Evolutionary conservation across 2,888 invertebrate genomes (phyloP), one percentile per base, ranked within the genome.

Genomic region (Pedicia rivosa): DNA sequence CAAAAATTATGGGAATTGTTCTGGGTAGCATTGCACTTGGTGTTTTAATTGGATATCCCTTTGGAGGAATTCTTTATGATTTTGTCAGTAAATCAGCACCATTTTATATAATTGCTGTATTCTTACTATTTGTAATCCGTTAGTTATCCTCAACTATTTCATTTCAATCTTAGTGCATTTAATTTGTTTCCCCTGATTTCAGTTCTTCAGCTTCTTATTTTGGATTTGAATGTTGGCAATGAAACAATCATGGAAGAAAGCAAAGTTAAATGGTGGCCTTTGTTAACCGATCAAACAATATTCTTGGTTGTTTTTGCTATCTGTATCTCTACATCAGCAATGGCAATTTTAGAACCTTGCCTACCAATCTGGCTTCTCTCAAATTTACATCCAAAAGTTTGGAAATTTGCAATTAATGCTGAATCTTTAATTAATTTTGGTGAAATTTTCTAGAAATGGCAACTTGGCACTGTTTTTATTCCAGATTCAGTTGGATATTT

Each of bases 401-500:
- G 25, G 25, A 3, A 24, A 5, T 24, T 5, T 20, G 9, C 20
- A 4, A 10, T 15, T 22, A 16, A 35, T 19, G 10, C 3, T 5
- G n/a, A 27, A 13, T 17, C 5, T 8, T 35, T 27, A 12, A 17
- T 10, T n/a, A 3, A 13, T 25, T 15, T 19, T 24, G 4, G 3
- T 5, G 8, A 24, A 24, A n/a, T n/a, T n/a, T 47, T 44, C 14
- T 54, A 72, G 63, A 70, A 68, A 49, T 80, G 80, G 80, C 76
- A 80, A 52, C 56, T 78, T 49, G 86, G 86, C 3, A 75, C 79
- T 1, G 81, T 84, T 5, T 87, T 87, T 50, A 74, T 87, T 42
- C 86, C 87, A 0, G 87, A 87, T 55, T 86, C 84, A 47, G 50
- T 86, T 22, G 86, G 86, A 1, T 87, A 86, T 52, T 68, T 86